Percentiles rank a stretch among this genome's conserved stretches.
Evolutionary conservation across 2,888 invertebrate species (phyloP).

Genomic region (Hermaeophaga mercurialis): DNA sequence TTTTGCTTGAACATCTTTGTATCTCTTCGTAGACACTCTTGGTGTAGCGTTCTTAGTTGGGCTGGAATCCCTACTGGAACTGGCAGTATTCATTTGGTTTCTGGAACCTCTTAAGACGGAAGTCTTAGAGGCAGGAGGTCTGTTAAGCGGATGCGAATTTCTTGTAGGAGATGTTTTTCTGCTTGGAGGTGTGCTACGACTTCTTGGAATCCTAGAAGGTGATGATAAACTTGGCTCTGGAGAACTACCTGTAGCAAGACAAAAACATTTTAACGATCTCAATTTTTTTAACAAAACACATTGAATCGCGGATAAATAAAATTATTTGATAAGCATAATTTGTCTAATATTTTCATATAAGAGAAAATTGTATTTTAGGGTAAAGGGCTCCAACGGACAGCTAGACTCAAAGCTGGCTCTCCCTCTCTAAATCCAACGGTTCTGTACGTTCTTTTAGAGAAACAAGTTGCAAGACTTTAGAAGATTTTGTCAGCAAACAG

Average conservation of each 20-base stretch:
- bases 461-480: no score
- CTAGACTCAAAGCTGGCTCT: no score
- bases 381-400: no score
- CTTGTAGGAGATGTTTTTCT: conserved; percentile 48
- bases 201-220: conserved; percentile 51
- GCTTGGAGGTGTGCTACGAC: conserved; percentile 49
- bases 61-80: conserved; percentile 50
- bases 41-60: conserved; percentile 47
- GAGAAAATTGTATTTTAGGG: no score
- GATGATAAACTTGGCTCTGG: conserved; percentile 56
- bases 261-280: no score
- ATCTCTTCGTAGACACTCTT: conserved; percentile 48
- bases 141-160: conserved; percentile 29
- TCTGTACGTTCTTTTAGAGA: no score
- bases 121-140: conserved; percentile 35
- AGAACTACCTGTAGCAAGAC: conserved; percentile 48
- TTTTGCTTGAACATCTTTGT: conserved; percentile 55
- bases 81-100: conserved; percentile 37
- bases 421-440: no score
- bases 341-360: no score
- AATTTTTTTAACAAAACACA: no score
- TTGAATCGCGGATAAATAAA: background rate
- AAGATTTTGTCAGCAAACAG: no score
- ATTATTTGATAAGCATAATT: no score
- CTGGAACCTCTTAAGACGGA: conserved; percentile 37